A percentile compares a stretch with the other conserved stretches of the same genome.
phyloP scores from a whole-genome alignment of 1,140 invertebrate genomes.

The Scaptomyza hsui region DNA sequence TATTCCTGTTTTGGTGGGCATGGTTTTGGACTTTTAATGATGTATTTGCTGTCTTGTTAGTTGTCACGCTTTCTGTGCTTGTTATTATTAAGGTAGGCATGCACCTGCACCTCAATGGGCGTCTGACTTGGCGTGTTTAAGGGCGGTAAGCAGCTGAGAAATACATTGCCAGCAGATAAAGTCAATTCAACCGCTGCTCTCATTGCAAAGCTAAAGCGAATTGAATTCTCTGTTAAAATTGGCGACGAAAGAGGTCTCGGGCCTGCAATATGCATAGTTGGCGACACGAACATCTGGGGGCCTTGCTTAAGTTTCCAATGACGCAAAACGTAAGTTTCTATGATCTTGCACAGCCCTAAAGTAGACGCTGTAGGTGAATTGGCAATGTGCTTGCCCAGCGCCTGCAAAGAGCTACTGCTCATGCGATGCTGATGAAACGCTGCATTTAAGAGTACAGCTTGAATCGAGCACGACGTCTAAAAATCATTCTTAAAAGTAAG shows the following conservation, averaged over 20 bases:
- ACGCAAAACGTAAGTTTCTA: slow-evolving; percentile 47
- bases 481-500: slow-evolving; percentile 67
- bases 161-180: slow-evolving; percentile 6
- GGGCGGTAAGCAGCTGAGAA: slow-evolving; percentile 62
- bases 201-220: slow-evolving; percentile 51
- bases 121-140: slow-evolving; percentile 6
- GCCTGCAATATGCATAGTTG: slow-evolving; percentile 48
- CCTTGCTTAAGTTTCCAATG: slow-evolving; percentile 29
- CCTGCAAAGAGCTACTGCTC: not conserved
- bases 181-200: not conserved
- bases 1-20: not conserved
- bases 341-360: slow-evolving; percentile 63
- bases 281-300: slow-evolving; percentile 63
- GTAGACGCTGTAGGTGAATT: slow-evolving; percentile 75
- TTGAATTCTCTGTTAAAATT: slow-evolving; percentile 56
- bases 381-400: slow-evolving; percentile 31
- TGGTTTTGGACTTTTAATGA: slow-evolving; percentile 5
- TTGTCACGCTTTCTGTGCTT: slow-evolving; percentile 15
- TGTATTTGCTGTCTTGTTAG: slow-evolving; percentile 3
- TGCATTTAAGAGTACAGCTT: slow-evolving; percentile 65
- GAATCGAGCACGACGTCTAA: slow-evolving; percentile 71
- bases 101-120: slow-evolving; percentile 33
- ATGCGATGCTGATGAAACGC: slow-evolving; percentile 36
- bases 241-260: too few relatives aligned
- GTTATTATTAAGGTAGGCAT: slow-evolving; percentile 64